Evolutionary conservation across 2,113 vertebrate genomes (phyloP), one percentile per base, ranked within the genome.

Genomic region (Zosterops japonicus): DNA sequence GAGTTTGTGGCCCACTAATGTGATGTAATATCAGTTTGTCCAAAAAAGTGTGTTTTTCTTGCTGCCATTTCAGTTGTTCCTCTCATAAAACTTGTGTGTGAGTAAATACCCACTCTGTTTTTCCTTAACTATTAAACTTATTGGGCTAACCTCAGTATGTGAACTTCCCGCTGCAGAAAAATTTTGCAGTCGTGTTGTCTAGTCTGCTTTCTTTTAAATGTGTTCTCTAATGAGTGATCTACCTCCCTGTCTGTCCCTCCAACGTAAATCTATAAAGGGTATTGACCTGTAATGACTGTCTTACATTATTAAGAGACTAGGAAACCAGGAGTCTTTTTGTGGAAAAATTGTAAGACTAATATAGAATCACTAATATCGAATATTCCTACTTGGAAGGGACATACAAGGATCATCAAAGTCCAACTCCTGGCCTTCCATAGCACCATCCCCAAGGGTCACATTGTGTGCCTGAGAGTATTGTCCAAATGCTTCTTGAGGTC

Each of bases 1-100:
- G 67, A 57, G 7, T 94, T 96, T 90, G 94, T 96, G 93, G 86
- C 82, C 93, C 87, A 83, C 92, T 92, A 95, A 96, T 14, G 89
- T 94, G 70, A 50, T 91, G 90, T 93, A 90, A 52, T 96, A 90
- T 23, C 92, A 78, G 27, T 76, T 94, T 95, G 93, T 95, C 93
- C 76, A 91, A 77, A 70, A 49, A 89, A 55, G 31, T 90, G 83
- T 94, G 79, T 91, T 94, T 82, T 93, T 80, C 90, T 69, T 78
- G 78, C 57, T 93, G 89, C 79, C 87, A 42, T 84, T 85, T 88
- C 83, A 69, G 49, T 90, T 94, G 80, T 90, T 95, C 57, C 42
- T 93, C 80, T 83, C 93, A 90, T 94, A 90, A 93, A 96, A 72
- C 39, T 8, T 64, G 65, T 94, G 70, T 91, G 86, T 87, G 53